Base-by-base conservation (phyloP, 2,888 invertebrate genomes). In the Trachelus troglodyta region DNA sequence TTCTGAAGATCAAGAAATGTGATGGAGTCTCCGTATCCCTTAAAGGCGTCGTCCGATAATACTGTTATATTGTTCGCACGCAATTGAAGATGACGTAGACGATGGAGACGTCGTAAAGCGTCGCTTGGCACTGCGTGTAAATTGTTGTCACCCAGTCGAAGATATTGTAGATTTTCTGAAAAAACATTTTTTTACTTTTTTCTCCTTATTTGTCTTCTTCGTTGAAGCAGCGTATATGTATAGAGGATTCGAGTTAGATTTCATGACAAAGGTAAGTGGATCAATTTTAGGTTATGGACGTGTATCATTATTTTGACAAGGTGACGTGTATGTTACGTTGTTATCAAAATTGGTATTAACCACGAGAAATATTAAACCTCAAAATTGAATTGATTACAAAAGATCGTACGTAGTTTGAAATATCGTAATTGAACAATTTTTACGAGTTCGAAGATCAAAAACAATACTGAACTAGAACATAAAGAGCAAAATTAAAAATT, bases 1-100 rank as follows among this genome's bases (percentile, higher is more conserved):
- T 97, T 97, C 89, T 98, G 97, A 82, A 98, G 92, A 91, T 97
- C 97, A 37, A 98, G 94, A 92, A 97, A 98, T n/a, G 98, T 97
- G 83, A 98, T 96, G 37, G 97, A 97, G 90, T 97, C 97, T 34
- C 98, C 98, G 88, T 96, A 98, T 75, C 97, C 96, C 11, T 95
- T 94, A 91, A 98, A 98, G 3, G 97, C 97, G 88, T 98, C 97
- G 85, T 97, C 97, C 37, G 94, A 94, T 77, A 98, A 94, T 80
- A 94, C 93, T 31, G 95, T 96, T 84, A 98, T 97, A 91, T 97
- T 97, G 92, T 98, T 98, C 69, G 96, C 95, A 85, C 97, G 94
- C 75, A 98, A 93, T 91, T 98, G 97, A 84, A 98, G 93, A 89
- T 98, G 97, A 12, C 97, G 95, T n/a, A 98, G 93, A 31, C 97